phyloP scores from a whole-genome alignment of 2,888 invertebrate species.

The Lapara coniferarum region DNA sequence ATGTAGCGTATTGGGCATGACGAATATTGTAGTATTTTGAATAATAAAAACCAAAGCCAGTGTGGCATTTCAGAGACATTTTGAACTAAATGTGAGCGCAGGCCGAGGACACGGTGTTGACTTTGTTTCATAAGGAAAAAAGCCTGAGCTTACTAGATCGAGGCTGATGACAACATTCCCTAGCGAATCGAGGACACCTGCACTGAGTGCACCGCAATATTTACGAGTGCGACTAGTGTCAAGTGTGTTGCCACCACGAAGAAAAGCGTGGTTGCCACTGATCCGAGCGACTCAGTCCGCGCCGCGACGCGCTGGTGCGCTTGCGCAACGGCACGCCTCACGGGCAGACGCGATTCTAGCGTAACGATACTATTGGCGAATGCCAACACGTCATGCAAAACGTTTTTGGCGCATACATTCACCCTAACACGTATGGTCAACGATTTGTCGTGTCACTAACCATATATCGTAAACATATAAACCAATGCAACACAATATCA shows the following conservation, averaged over 20 bases:
- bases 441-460: neutral
- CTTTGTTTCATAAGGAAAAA: constrained; percentile 23
- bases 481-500: neutral
- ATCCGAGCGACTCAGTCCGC: neutral
- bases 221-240: constrained; percentile 27
- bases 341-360: constrained; percentile 26
- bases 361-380: constrained; percentile 2
- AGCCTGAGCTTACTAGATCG: constrained; percentile 17
- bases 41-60: constrained; percentile 6
- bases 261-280: too few species aligned
- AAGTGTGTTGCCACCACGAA: too few species aligned
- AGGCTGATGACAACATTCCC: constrained; percentile 27
- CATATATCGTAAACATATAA: neutral
- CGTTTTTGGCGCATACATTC: neutral
- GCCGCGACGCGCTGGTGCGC: constrained; percentile 27
- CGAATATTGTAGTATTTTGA: constrained; percentile 4
- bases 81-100: constrained; percentile 11
- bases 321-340: constrained; percentile 41
- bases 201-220: constrained; percentile 37
- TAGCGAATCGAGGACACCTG: constrained; percentile 36
- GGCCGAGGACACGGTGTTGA: neutral
- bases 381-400: neutral
- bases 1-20: neutral
- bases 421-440: neutral
- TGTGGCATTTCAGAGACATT: constrained; percentile 14